phyloP scores from a whole-genome alignment of 2,113 vertebrate genomes.

The Gasterosteus nipponicus region DNA sequence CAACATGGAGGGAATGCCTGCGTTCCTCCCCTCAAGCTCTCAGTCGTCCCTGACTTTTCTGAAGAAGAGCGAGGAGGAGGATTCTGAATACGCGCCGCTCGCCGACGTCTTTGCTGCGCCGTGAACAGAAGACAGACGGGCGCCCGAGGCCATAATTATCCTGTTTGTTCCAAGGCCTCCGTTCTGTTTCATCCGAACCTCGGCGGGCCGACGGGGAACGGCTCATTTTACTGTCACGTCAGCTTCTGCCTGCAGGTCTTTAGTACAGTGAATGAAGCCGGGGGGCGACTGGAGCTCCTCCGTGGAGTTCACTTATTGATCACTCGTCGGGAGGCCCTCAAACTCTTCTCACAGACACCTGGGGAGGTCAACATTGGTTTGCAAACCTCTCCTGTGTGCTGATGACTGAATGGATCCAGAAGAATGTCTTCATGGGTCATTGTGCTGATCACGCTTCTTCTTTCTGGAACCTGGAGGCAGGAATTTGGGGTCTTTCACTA shows the following conservation, averaged over 20 bases:
- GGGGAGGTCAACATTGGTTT: not conserved
- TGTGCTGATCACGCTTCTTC: not conserved
- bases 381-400: not conserved
- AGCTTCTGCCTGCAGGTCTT: slow-evolving; percentile 64
- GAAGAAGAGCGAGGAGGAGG: slow-evolving; percentile 4
- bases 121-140: slow-evolving; percentile 62
- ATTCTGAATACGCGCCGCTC: slow-evolving; percentile 45
- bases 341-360: not conserved
- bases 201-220: slow-evolving; percentile 63
- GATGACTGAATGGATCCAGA: not conserved
- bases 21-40: slow-evolving; percentile 16
- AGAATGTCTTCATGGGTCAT: not conserved
- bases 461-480: no score
- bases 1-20: slow-evolving; percentile 3
- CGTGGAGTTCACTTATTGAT: slow-evolving; percentile 5
- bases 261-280: slow-evolving; percentile 37
- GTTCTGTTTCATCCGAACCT: slow-evolving; percentile 78
- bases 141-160: slow-evolving; percentile 78
- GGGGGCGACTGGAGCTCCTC: slow-evolving; percentile 5
- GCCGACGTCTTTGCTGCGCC: slow-evolving; percentile 45
- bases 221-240: slow-evolving; percentile 74
- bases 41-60: slow-evolving; percentile 26
- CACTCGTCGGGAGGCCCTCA: slow-evolving; percentile 1
- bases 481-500: not conserved
- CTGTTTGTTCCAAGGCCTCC: slow-evolving; percentile 73